Conservation (phyloP, 2,888 invertebrate genomes). For the Brenthis ino region DNA sequence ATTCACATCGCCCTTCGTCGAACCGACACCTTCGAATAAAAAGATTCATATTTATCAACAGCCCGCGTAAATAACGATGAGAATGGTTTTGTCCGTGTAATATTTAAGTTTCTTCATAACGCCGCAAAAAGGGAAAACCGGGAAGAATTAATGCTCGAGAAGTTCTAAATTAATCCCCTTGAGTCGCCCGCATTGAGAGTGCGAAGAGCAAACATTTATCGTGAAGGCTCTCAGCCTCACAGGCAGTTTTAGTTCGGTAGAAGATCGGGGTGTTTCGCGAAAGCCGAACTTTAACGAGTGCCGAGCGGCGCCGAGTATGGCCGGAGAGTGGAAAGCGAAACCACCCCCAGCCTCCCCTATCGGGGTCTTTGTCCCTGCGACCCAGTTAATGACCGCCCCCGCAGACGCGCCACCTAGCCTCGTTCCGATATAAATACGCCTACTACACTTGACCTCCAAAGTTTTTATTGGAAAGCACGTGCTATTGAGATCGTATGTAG, state of each 20-base stretch:
- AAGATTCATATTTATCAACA: conserved; percentile 29
- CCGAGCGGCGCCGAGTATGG: conserved; percentile 49
- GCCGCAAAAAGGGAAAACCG: conserved; percentile 68
- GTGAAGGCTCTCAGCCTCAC: conserved; percentile 42
- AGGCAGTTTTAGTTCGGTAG: conserved; percentile 54
- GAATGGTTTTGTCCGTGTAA: conserved; percentile 57
- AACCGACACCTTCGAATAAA: conserved; percentile 40
- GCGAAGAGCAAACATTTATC: conserved; percentile 67
- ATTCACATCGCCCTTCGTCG: conserved; percentile 64
- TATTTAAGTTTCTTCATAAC: conserved; percentile 53
- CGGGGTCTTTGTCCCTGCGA: conserved; percentile 79
- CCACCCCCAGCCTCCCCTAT: conserved; percentile 64
- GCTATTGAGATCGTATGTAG: conserved; percentile 69
- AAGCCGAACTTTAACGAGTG: conserved; percentile 54
- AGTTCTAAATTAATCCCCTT: conserved; percentile 74
- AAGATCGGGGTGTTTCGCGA: conserved; percentile 59
- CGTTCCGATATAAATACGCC: conserved; percentile 81
- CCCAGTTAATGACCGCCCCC: conserved; percentile 81
- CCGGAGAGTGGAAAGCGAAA: conserved; percentile 65
- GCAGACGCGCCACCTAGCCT: conserved; percentile 75
- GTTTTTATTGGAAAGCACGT: conserved; percentile 81
- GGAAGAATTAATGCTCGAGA: conserved; percentile 63
- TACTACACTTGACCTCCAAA: conserved; percentile 83
- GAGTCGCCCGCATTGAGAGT: conserved; percentile 59
- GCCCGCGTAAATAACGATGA: conserved; percentile 54